Evolutionary conservation across 2,797 vertebrate species (phyloP).

Genomic region (Pipistrellus kuhlii): DNA sequence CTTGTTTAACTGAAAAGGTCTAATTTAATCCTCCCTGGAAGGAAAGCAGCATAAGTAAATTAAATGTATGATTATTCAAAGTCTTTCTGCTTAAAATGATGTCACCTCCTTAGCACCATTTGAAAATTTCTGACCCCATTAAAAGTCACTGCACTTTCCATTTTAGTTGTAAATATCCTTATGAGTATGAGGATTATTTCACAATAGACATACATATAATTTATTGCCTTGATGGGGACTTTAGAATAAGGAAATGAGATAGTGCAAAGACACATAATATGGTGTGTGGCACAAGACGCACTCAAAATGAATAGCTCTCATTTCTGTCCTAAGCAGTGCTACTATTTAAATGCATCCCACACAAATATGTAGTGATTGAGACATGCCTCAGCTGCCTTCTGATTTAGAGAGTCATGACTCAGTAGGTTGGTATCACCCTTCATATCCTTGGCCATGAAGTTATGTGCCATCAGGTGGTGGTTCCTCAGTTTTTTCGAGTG

Average conservation of each 20-base stretch:
- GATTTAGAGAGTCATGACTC: background rate
- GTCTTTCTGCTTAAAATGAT: background rate
- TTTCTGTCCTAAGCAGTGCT: background rate
- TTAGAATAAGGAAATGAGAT: background rate
- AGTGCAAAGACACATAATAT: background rate
- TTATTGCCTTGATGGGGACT: background rate
- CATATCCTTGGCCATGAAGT: background rate
- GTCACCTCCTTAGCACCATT: background rate
- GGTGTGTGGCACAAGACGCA: background rate
- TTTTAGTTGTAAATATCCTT: background rate
- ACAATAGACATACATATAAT: background rate
- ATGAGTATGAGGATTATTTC: background rate
- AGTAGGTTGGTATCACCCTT: background rate
- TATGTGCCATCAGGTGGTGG: background rate
- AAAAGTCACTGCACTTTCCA: background rate
- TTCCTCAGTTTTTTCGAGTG: background rate
- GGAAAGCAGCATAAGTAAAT: constrained; percentile 6
- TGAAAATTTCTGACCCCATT: background rate
- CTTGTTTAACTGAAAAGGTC: background rate
- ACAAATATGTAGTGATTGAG: background rate
- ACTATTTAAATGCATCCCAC: no score
- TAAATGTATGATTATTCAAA: background rate
- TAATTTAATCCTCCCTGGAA: background rate
- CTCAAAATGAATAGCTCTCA: background rate
- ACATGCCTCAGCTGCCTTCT: background rate